Conservation (phyloP, 2,797 vertebrate species). For the Diplodus puntazzo region DNA sequence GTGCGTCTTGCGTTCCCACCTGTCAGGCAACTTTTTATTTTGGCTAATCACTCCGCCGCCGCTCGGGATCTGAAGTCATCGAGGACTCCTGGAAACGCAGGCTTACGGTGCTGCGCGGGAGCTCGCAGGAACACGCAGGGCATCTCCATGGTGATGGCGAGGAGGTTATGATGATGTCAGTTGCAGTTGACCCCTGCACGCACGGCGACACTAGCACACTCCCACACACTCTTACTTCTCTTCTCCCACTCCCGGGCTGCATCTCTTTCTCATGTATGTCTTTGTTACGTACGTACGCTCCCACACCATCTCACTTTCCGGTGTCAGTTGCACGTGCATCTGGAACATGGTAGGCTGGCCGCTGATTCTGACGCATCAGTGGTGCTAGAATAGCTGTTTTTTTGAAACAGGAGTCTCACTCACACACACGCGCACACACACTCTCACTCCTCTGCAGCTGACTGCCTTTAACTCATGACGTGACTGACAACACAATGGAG, state of each 20-base stretch:
- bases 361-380: slow-evolving; percentile 52
- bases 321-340: slow-evolving; percentile 8
- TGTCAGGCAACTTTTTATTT: slow-evolving; percentile 65
- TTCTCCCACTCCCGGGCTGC: background rate
- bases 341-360: slow-evolving; percentile 1
- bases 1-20: slow-evolving; percentile 61
- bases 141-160: slow-evolving; percentile 49
- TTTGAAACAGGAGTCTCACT: background rate
- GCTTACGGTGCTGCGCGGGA: background rate
- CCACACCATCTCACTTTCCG: slow-evolving; percentile 18
- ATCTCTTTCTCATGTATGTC: background rate
- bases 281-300: background rate
- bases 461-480: slow-evolving; percentile 46
- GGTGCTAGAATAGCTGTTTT: slow-evolving; percentile 21
- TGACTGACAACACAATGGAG: slow-evolving; percentile 61
- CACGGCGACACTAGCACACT: background rate
- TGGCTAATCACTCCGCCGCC: slow-evolving; percentile 52
- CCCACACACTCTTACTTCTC: background rate
- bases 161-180: slow-evolving; percentile 20
- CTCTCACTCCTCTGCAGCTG: slow-evolving; percentile 32
- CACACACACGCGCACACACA: slow-evolving; percentile 5
- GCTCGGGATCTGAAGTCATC: slow-evolving; percentile 11
- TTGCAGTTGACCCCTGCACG: slow-evolving; percentile 3
- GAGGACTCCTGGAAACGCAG: slow-evolving; percentile 2
- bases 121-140: background rate